phyloP scores from a whole-genome alignment of 2,888 invertebrate species.

The Athalia rosae region DNA sequence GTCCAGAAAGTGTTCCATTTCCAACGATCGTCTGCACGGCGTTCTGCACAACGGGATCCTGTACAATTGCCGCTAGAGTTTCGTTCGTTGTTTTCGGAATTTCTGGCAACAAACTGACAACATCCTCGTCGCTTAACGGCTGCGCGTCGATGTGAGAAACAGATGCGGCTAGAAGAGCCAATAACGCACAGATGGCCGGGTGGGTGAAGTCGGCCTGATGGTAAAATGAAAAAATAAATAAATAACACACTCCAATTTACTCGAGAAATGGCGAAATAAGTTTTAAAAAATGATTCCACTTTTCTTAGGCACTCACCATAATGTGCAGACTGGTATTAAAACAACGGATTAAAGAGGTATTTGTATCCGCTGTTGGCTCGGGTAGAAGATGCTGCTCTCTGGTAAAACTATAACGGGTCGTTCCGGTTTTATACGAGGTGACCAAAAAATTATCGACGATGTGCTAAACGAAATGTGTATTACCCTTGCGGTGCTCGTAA shows the following conservation, averaged over 20 bases:
- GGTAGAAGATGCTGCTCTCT: conserved; percentile 54
- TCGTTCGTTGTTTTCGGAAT: conserved; percentile 55
- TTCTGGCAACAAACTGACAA: conserved; percentile 53
- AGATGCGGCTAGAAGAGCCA: neutral
- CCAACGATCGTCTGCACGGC: conserved; percentile 56
- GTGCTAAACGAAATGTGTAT: conserved; percentile 59
- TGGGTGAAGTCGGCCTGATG: conserved; percentile 8
- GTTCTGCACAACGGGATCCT: conserved; percentile 58
- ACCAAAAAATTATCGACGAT: conserved; percentile 57
- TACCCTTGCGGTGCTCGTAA: conserved; percentile 55
- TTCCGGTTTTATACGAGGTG: conserved; percentile 58
- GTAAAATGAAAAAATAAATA: neutral
- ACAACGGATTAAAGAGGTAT: no score
- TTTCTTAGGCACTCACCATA: no score
- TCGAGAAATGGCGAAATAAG: neutral
- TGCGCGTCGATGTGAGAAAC: conserved; percentile 13
- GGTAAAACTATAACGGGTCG: conserved; percentile 56
- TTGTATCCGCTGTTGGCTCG: conserved; percentile 39
- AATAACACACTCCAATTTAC: neutral
- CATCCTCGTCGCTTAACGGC: conserved; percentile 52
- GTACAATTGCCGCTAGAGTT: conserved; percentile 57
- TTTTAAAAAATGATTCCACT: neutral
- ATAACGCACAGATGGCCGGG: conserved; percentile 13
- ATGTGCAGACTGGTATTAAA: conserved; percentile 4
- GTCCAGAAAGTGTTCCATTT: conserved; percentile 58